Conservation (phyloP, 2,888 invertebrate genomes). For the Pseudolycoriella hygida region DNA sequence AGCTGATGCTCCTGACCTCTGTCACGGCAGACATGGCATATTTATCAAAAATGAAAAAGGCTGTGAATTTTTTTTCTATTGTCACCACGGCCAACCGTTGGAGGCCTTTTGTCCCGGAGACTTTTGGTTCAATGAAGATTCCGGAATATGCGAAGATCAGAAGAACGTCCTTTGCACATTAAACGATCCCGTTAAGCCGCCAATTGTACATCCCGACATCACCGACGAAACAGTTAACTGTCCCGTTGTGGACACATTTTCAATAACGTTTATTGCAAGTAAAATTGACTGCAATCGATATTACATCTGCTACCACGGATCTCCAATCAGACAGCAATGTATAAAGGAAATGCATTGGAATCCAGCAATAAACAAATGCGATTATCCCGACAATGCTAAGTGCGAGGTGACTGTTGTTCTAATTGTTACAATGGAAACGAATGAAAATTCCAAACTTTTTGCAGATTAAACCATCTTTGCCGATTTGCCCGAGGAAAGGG, state of each 20-base stretch:
- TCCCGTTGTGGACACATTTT: constrained; percentile 15
- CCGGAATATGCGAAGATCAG: constrained; percentile 21
- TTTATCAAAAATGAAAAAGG: constrained; percentile 15
- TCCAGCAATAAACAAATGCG: constrained; percentile 17
- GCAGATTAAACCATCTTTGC: constrained; percentile 8
- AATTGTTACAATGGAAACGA: too few species aligned
- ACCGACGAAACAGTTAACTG: constrained; percentile 10
- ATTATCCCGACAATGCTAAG: constrained; percentile 18
- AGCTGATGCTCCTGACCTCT: too few species aligned
- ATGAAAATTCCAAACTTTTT: neutral
- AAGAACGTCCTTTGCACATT: constrained; percentile 17
- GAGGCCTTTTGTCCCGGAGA: constrained; percentile 18
- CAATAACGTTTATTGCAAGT: constrained; percentile 17
- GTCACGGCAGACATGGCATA: constrained; percentile 5
- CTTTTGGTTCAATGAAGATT: constrained; percentile 21
- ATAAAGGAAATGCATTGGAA: constrained; percentile 20
- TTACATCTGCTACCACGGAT: constrained; percentile 20
- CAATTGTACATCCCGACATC: too few species aligned
- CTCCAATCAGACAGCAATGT: constrained; percentile 18
- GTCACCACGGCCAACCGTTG: constrained; percentile 17
- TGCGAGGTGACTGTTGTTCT: constrained; percentile 22
- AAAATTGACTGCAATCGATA: constrained; percentile 20
- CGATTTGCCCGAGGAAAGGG: constrained; percentile 16
- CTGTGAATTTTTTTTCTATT: constrained; percentile 19
- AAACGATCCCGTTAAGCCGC: constrained; percentile 1